Percentiles rank a stretch among this genome's conserved stretches.
Evolutionary conservation across 2,113 vertebrate genomes (phyloP).

Genomic region (Trogon melanurus): DNA sequence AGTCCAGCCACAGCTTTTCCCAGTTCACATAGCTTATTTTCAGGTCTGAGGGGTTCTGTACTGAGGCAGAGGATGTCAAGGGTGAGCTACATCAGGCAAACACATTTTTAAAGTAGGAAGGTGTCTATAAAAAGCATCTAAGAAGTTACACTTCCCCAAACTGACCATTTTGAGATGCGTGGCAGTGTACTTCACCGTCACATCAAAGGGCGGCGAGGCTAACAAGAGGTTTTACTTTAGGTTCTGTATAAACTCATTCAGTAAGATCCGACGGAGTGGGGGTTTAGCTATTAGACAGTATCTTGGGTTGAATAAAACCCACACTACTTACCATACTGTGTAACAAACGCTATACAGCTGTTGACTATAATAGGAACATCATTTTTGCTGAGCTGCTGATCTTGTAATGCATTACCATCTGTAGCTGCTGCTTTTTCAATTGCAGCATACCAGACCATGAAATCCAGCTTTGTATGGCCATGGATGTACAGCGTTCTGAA

Average conservation of each 20-base stretch:
- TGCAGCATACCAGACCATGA: conserved; percentile 90
- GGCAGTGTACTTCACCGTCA: neutral
- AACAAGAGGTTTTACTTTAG: neutral
- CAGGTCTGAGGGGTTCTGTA: neutral
- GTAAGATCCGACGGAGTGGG: neutral
- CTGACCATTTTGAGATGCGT: neutral
- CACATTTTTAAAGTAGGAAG: neutral
- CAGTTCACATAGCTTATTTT: neutral
- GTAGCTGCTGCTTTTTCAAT: conserved; percentile 93
- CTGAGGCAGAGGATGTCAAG: neutral
- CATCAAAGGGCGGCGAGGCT: neutral
- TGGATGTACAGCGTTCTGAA: conserved; percentile 92
- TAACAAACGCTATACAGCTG: conserved; percentile 98
- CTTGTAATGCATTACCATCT: conserved; percentile 88
- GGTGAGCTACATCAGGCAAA: neutral
- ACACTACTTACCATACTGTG: conserved; percentile 90
- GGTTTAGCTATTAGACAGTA: neutral
- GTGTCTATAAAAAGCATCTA: neutral
- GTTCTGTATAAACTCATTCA: neutral
- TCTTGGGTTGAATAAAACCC: conserved; percentile 45
- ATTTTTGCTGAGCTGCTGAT: conserved; percentile 97
- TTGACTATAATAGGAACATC: conserved; percentile 92
- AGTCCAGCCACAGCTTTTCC: neutral
- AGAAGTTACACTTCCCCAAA: neutral
- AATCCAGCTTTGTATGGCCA: conserved; percentile 89